Conservation (phyloP, 2,888 invertebrate genomes). For the Drosophila conformis region DNA sequence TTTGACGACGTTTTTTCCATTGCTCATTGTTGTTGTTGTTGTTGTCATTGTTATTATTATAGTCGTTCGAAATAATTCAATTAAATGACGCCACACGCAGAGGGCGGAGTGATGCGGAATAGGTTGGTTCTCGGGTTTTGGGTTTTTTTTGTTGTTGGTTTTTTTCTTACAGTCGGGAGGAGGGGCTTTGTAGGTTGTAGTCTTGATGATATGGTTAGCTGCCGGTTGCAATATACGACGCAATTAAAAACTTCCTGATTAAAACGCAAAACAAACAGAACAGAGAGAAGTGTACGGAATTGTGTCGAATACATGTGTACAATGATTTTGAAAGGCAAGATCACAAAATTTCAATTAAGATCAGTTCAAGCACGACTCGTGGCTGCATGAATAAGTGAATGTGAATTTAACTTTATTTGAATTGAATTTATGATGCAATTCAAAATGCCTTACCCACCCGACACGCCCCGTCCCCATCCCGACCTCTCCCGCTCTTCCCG, state of each 20-base stretch:
- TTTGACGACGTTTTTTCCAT: conserved; percentile 57
- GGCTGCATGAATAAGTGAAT: conserved; percentile 61
- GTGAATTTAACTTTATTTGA: conserved; percentile 66
- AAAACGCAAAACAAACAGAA: conserved; percentile 72
- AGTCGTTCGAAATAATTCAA: conserved; percentile 75
- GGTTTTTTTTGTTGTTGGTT: conserved; percentile 1
- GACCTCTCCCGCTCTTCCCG: neutral
- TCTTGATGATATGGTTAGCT: conserved; percentile 64
- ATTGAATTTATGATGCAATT: conserved; percentile 72
- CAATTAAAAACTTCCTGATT: conserved; percentile 78
- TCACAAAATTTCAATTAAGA: conserved; percentile 73
- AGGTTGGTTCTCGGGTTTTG: conserved; percentile 40
- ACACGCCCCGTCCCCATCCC: neutral
- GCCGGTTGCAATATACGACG: conserved; percentile 72
- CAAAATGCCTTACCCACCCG: conserved; percentile 32
- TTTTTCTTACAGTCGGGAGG: neutral
- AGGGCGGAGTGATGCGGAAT: conserved; percentile 42
- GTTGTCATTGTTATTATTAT: conserved; percentile 52
- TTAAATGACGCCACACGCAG: conserved; percentile 73
- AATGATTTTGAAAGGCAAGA: conserved; percentile 54
- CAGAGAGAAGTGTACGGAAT: conserved; percentile 30
- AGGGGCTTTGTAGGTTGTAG: conserved; percentile 15
- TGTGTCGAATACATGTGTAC: conserved; percentile 41
- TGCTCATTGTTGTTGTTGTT: conserved; percentile 24
- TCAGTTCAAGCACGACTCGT: conserved; percentile 43